Base-by-base conservation (phyloP, 2,888 invertebrate species). In the Folsomia manolachei region DNA sequence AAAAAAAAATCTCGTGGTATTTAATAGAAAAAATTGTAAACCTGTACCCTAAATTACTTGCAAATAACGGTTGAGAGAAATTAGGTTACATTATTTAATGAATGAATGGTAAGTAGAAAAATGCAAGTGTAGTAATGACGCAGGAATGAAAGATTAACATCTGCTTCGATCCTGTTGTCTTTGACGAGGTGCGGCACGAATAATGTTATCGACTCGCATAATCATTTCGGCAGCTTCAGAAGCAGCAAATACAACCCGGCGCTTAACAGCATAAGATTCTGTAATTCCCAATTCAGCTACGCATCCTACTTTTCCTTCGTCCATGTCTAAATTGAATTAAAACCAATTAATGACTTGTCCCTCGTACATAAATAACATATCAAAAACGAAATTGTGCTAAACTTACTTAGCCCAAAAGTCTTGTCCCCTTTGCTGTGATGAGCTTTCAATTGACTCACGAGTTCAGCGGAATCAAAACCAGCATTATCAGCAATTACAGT, bases 141-240 rank as follows among this genome's bases (percentile, higher is more conserved):
- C 24, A 62, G 62, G 24, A 62, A 62, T 62, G 14, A 18, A 62
- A 62, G 24, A 62, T 86, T 89, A 94, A 86, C 94, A 93, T 71
- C 89, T 90, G 80, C 94, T 91, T 82, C 91, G 89, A 84, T 97
- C 97, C 75, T 91, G 92, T 0, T 89, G 90, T 76, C 97, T 90
- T 82, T 89, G 90, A 78, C 95, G 89, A 9, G 95, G 95, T 27
- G 95, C 95, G 11, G 95, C 89, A 84, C 91, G 93, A 75, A 99
- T 91, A 80, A 99, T 99, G 85, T 96, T 91, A 85, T 99, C 99
- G 0, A 99, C 99, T 70, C 99, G 90, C 23, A 99, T 87, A 82
- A 99, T 98, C 94, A 99, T 96, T 86, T 99, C 98, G 0, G 98
- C 97, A 0, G 98, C 98, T 85, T 99, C 99, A 0, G 95, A 86